These are phyloP conservation scores for Sus cebifrons DNA, from an alignment of 2,797 vertebrate species.

Conservation along the genomic window DNA sequence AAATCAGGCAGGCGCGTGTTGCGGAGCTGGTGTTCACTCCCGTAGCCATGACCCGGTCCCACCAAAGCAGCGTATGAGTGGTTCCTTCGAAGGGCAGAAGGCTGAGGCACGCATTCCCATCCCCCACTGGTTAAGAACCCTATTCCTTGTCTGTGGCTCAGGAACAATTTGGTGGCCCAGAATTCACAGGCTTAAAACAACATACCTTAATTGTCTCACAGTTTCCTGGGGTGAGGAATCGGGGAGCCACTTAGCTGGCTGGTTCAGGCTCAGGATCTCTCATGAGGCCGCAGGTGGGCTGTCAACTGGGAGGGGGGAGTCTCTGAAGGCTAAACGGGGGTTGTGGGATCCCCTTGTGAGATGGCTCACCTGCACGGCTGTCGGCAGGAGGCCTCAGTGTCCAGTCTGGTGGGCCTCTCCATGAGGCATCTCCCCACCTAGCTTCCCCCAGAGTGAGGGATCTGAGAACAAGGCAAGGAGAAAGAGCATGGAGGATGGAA, in stretches of 20 bases:
- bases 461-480: neutral
- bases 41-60: neutral
- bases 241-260: fast-evolving
- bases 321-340: neutral
- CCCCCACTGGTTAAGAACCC: neutral
- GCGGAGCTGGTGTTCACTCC: neutral
- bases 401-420: neutral
- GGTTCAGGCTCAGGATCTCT: neutral
- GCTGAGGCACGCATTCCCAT: neutral
- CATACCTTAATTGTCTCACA: neutral
- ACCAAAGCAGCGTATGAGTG: too few species aligned
- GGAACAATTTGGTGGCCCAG: neutral
- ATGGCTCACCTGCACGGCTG: neutral
- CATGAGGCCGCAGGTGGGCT: neutral
- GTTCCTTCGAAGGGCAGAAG: neutral
- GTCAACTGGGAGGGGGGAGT: fast-evolving
- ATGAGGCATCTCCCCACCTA: neutral
- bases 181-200: neutral
- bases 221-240: neutral
- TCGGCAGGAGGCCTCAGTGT: neutral
- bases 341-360: neutral
- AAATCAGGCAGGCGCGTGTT: neutral
- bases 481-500: neutral
- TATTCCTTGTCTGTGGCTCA: neutral
- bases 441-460: neutral